Base-by-base conservation (phyloP, 1,140 invertebrate species). In the Phenacoccus solenopsis region DNA sequence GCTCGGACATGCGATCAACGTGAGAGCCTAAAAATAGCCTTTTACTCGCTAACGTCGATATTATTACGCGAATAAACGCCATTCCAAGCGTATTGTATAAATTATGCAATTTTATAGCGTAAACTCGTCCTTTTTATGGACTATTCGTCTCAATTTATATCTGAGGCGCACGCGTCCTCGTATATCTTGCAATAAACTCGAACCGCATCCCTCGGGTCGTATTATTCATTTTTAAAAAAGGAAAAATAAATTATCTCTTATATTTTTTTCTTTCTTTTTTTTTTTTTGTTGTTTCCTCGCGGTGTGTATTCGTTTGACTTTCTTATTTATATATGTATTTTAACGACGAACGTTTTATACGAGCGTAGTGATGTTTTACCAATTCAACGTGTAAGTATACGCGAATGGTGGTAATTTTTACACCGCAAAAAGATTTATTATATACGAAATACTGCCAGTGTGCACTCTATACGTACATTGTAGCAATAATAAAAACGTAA, bases 131-230 rank as follows among this genome's bases (percentile, higher is more conserved):
- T 64, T 64, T 64, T 64, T 64, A 64, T 64, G 59, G 59, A 64
- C 59, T 64, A 64, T 64, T 64, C 59, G 59, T 64, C 59, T 64
- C 59, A 64, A 64, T 64, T 64, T 64, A 64, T 64, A 25, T 27
- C 22, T 64, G 59, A 7, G 25, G 25, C 59, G 25, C 59, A 64
- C 59, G 59, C 59, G 59, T 24, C 25, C 59, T 25, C 59, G 59
- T 64, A 64, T 64, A 64, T 64, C 10, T 10, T 64, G 59, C 2
- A 64, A 64, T 64, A 64, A 64, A 22, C 59, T n/a, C n/a, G n/a
- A 22, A 64, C 59, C 25, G 2, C 22, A 24, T 64, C 59, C 59
- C 59, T 27, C 25, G 59, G 25, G 59, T 64, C 59, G 16, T 64
- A 64, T 64, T 64, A 64, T 64, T 64, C 59, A 64, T 64, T 64